phyloP scores from a whole-genome alignment of 2,888 invertebrate species.

The Schizotus pectinicornis region DNA sequence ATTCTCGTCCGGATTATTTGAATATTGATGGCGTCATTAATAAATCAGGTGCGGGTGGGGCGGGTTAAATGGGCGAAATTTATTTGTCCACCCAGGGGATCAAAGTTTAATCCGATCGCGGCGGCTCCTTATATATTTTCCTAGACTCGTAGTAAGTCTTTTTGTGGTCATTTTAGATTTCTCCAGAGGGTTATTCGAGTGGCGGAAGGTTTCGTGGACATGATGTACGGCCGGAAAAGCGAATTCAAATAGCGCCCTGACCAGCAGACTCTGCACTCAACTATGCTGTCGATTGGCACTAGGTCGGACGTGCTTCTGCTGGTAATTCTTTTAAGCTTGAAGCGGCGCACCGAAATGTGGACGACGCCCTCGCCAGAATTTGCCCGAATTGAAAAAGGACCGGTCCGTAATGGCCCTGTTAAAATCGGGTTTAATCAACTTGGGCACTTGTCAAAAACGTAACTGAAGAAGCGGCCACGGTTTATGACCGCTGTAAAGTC shows the following conservation, averaged over 20 bases:
- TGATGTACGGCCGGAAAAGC: conserved; percentile 49
- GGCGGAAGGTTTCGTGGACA: conserved; percentile 41
- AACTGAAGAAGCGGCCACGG: conserved; percentile 30
- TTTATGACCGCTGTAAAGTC: conserved; percentile 43
- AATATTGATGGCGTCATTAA: too few species aligned
- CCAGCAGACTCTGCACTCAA: conserved; percentile 36
- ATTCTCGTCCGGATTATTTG: too few species aligned
- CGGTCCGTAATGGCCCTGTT: background rate
- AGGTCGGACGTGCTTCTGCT: conserved; percentile 40
- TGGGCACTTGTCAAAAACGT: conserved; percentile 43
- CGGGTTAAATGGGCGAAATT: conserved; percentile 17
- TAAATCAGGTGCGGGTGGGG: too few species aligned
- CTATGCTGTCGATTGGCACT: conserved; percentile 45
- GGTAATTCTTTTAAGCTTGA: conserved; percentile 36
- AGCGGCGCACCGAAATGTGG: too few species aligned
- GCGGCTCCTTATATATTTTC: conserved; percentile 31
- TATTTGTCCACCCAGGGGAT: conserved; percentile 28
- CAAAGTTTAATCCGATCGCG: conserved; percentile 34
- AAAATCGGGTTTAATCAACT: conserved; percentile 44
- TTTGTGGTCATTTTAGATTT: conserved; percentile 42
- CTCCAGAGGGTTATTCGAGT: conserved; percentile 39
- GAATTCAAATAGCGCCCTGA: conserved; percentile 46
- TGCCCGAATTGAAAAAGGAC: conserved; percentile 15
- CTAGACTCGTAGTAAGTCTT: conserved; percentile 34
- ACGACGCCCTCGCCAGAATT: background rate